Evolutionary conservation across 2,888 invertebrate genomes (phyloP), one percentile per base, ranked within the genome.

Genomic region (Arctia plantaginis): DNA sequence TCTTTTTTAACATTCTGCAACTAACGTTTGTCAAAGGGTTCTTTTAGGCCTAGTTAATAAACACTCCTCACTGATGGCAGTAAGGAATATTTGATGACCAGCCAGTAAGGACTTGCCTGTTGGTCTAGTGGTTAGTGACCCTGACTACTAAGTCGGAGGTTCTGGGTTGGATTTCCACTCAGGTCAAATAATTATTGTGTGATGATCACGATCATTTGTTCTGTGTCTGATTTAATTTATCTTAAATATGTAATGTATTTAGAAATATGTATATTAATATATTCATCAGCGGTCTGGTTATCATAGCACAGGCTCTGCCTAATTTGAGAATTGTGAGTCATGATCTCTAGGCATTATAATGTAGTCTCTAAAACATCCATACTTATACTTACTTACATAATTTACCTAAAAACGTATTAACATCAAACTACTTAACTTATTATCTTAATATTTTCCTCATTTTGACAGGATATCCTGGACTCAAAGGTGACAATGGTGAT

Each of bases 401-500:
- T 47, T 47, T 15, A 18, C 18, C 18, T 47, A 15, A 15, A 47
- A 47, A 30, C 27, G 18, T 62, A 27, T 30, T 18, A 62, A 6
- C 62, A 27, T 59, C 27, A 27, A 30, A 62, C 18, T 30, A 3
- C 7, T 62, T 62, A 30, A 55, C n/a, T 27, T 62, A 55, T 2
- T 23, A 55, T 1, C n/a, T n/a, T 30, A 30, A 30, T 30, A 30
- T 18, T 30, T 62, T 62, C 18, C 1, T 62, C 30, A 39, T 23
- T 62, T 41, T 62, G 30, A 41, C 62, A 70, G 70, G 70, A 30
- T 70, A 41, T 70, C 41, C 62, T 70, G 95, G 95, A 67, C 78
- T 44, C 55, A 88, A 85, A 90, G 95, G 95, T 94, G 87, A 69
- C 62, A 30, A 33, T n/a, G 95, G 95, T 73, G 88, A 89, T 59